Percentiles rank a stretch among this genome's conserved stretches.
These are phyloP conservation scores for Proisotoma minuta DNA, from an alignment of 2,888 invertebrate species.

Conservation along the genomic window DNA sequence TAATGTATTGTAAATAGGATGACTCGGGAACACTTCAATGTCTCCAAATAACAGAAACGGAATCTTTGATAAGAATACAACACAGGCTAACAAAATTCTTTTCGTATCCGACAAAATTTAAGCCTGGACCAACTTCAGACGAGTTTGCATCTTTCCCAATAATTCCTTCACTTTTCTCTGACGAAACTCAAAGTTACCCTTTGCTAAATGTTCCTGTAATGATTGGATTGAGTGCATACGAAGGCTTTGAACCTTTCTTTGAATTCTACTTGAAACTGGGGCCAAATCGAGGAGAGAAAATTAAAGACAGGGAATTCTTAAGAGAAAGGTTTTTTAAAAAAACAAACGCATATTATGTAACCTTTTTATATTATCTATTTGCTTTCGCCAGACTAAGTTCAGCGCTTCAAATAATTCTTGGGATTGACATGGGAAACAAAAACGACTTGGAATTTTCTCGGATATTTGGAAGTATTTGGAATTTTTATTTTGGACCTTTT, in stretches of 20 bases:
- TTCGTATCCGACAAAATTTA: slow-evolving; percentile 31
- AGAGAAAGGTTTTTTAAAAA: not conserved
- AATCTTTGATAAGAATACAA: slow-evolving; percentile 31
- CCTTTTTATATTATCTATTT: slow-evolving; percentile 17
- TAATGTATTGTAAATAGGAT: not conserved
- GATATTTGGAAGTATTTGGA: slow-evolving; percentile 43
- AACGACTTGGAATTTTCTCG: slow-evolving; percentile 25
- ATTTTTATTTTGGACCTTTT: slow-evolving; percentile 39
- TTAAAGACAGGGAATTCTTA: slow-evolving; percentile 6
- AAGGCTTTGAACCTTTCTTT: slow-evolving; percentile 40
- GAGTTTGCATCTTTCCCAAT: slow-evolving; percentile 31
- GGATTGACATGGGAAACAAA: slow-evolving; percentile 16
- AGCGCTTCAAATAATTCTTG: slow-evolving; percentile 29
- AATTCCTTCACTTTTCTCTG: slow-evolving; percentile 8
- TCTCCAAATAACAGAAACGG: slow-evolving; percentile 24
- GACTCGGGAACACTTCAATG: slow-evolving; percentile 25
- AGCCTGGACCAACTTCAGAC: slow-evolving; percentile 24
- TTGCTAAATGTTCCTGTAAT: slow-evolving; percentile 34
- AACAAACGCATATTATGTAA: slow-evolving; percentile 1
- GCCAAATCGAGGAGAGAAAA: slow-evolving; percentile 7
- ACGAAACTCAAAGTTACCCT: slow-evolving; percentile 30
- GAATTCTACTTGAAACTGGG: slow-evolving; percentile 38
- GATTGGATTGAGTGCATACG: slow-evolving; percentile 35
- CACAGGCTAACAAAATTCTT: slow-evolving; percentile 31
- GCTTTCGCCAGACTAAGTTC: too few relatives aligned